Base-by-base conservation (phyloP, 2,797 vertebrate genomes). In the Myripristis murdjan region DNA sequence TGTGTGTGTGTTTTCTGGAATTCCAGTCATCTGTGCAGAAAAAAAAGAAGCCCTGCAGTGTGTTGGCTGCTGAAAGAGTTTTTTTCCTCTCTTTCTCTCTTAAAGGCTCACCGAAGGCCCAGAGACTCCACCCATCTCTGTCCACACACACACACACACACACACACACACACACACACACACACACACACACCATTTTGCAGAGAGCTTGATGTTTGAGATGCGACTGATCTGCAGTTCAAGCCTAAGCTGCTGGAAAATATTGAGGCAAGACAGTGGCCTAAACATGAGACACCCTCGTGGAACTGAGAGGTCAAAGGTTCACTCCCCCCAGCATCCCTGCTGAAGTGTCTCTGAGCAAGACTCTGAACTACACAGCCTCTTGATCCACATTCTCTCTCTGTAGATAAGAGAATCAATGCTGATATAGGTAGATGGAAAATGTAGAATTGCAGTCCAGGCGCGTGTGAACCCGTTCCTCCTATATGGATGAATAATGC, bases 61-160 rank as follows among this genome's bases (percentile, higher is more conserved):
- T 54, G 58, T 49, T 1, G 20, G 39, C 49, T 5, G 31, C 7
- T 35, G 5, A 10, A 35, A 35, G 7, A 23, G 7, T 3, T 24
- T 39, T 51, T 46, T 28, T 28, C 2, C 1, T 11, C 20, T 48
- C 46, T 1, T 31, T 26, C n/a, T n/a, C n/a, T n/a, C n/a, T n/a
- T n/a, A n/a, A n/a, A n/a, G n/a, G 46, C 70, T n/a, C 46, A 35
- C 33, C 20, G 47, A 47, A 49, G 55, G 31, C 49, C 10, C 23
- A 58, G 58, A 54, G 81, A 87, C 89, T 82, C 77, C 88, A 84
- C 89, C 86, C 87, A 73, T 75, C n/a, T 58, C 53, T 5, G 3
- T 22, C 51, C 24, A 35, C 53, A 75, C 69, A 57, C 41, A 82
- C 5, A 41, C n/a, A 39, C 53, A 77, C 69, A 60, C 41, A 82